These are phyloP conservation scores for Shargacucullia verbasci DNA, from an alignment of 2,888 invertebrate species.

Conservation along the genomic window DNA sequence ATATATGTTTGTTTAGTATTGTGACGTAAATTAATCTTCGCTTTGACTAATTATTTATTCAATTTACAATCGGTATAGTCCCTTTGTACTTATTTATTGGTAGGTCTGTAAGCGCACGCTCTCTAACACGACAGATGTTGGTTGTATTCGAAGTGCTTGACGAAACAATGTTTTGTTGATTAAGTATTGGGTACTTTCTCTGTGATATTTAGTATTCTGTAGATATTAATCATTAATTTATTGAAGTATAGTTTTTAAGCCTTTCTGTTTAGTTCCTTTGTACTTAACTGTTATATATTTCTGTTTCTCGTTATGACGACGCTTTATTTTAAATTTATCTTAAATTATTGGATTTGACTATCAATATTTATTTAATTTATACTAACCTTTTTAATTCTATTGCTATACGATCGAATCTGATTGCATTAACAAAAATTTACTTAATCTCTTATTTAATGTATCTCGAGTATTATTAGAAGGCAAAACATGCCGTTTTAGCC, in stretches of 20 bases:
- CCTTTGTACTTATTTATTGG: conserved; percentile 71
- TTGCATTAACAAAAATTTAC: conserved; percentile 62
- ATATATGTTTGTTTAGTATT: conserved; percentile 55
- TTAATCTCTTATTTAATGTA: conserved; percentile 65
- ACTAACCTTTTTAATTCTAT: conserved; percentile 59
- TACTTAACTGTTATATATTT: conserved; percentile 65
- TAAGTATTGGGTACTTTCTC: conserved; percentile 88
- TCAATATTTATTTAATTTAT: conserved; percentile 70
- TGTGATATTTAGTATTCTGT: conserved; percentile 89
- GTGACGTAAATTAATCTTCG: conserved; percentile 50
- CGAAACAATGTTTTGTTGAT: conserved; percentile 83
- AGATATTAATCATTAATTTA: conserved; percentile 85
- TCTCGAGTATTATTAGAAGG: conserved; percentile 80
- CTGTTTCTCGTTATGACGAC: conserved; percentile 60
- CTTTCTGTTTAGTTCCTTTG: conserved; percentile 78
- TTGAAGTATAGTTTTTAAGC: conserved; percentile 81
- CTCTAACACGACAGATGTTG: conserved; percentile 69
- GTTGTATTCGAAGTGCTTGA: conserved; percentile 76
- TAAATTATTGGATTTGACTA: conserved; percentile 65
- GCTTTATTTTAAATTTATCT: conserved; percentile 56
- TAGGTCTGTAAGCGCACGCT: conserved; percentile 66
- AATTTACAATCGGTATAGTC: conserved; percentile 62
- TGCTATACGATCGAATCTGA: conserved; percentile 55
- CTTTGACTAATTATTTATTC: conserved; percentile 60
- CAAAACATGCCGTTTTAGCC: conserved; percentile 78